Percentiles rank a stretch among this genome's conserved stretches.
Evolutionary conservation across 2,888 invertebrate genomes (phyloP).

Genomic region (Taphrorychus bicolor): DNA sequence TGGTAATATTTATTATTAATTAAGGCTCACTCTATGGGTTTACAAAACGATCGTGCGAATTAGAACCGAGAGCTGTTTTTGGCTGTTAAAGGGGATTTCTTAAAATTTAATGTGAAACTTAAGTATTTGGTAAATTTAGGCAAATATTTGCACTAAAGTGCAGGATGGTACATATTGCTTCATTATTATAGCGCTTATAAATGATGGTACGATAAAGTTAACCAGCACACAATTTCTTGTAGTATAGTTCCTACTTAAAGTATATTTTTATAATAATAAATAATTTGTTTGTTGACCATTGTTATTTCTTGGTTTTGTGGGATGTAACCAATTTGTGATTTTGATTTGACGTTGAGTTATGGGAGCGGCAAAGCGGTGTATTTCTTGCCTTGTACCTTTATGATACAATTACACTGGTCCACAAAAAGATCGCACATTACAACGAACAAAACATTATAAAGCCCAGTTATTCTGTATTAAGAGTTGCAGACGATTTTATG

Average conservation of each 20-base stretch:
- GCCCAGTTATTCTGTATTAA: too few species aligned
- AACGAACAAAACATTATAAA: too few species aligned
- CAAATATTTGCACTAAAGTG: neutral
- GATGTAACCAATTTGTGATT: too few species aligned
- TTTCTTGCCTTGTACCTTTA: too few species aligned
- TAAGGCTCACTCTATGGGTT: constrained; percentile 11
- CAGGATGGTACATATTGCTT: neutral
- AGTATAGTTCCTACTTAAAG: neutral
- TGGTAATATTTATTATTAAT: constrained; percentile 30
- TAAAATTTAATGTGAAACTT: constrained; percentile 3
- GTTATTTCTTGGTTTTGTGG: too few species aligned
- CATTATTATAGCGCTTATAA: neutral
- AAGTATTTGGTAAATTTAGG: neutral
- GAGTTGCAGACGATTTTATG: too few species aligned
- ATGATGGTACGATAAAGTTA: neutral
- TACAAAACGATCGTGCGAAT: constrained; percentile 25
- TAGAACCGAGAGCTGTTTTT: constrained; percentile 11
- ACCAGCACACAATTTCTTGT: neutral
- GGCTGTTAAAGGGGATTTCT: constrained; percentile 4
- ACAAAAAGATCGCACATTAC: too few species aligned
- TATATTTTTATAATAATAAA: too few species aligned
- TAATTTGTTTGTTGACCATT: too few species aligned
- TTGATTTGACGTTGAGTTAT: too few species aligned
- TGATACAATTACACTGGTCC: too few species aligned
- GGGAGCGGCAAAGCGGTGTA: too few species aligned